Conservation (phyloP, 2,797 vertebrate genomes). For the Spinus pinus region DNA sequence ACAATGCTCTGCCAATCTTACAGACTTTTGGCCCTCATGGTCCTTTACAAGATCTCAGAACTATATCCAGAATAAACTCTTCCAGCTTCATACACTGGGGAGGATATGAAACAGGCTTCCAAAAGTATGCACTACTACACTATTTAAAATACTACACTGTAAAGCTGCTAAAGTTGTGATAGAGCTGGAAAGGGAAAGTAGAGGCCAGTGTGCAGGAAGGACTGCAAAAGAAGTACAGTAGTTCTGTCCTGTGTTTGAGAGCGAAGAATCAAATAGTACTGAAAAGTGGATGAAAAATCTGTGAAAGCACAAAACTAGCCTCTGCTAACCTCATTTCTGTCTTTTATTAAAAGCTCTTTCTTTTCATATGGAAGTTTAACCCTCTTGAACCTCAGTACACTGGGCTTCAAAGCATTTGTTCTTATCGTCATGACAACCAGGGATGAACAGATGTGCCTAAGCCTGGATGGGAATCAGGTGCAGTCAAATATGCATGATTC, state of each 20-base stretch:
- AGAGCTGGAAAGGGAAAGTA: neutral
- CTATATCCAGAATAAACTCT: neutral
- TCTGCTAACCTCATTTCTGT: neutral
- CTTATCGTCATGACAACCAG: rapidly evolving
- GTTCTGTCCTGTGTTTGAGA: neutral
- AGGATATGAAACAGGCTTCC: neutral
- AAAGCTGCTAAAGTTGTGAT: neutral
- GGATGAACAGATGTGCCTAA: neutral
- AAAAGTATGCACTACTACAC: neutral
- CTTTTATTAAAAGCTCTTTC: neutral
- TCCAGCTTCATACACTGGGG: neutral
- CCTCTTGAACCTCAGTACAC: neutral
- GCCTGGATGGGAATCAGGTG: neutral
- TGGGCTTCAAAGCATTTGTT: neutral
- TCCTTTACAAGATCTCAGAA: neutral
- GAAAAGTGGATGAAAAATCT: neutral
- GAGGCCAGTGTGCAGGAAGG: neutral
- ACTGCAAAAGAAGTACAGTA: neutral
- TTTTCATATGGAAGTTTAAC: neutral
- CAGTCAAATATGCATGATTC: rapidly evolving
- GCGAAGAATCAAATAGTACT: neutral
- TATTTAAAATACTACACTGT: neutral
- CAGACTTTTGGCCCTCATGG: neutral
- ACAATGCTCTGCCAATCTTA: neutral
- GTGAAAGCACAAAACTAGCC: neutral